Percentiles rank a stretch among this genome's conserved stretches.
Conservation (phyloP, 2,888 invertebrate genomes). For the Drosophila putrida region DNA sequence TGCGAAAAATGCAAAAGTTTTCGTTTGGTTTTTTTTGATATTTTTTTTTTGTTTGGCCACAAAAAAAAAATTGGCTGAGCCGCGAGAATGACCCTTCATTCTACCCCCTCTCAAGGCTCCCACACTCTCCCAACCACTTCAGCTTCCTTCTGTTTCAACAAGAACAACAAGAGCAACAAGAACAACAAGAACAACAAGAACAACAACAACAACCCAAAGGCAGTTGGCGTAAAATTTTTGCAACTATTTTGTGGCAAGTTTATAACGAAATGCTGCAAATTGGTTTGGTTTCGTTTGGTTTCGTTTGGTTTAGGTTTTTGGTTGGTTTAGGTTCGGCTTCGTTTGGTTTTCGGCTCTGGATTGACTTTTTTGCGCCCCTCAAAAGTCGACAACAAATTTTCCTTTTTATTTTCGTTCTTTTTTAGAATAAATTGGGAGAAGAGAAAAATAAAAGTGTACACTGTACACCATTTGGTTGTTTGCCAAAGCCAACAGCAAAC, state of each 20-base stretch:
- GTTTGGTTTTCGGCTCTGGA: constrained; percentile 1
- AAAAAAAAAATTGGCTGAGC: constrained; percentile 25
- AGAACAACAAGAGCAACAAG: background rate
- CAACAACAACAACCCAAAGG: constrained; percentile 33
- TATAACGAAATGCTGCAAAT: constrained; percentile 69
- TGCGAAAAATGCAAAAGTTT: constrained; percentile 52
- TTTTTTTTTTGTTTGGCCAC: constrained; percentile 1
- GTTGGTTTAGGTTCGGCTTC: constrained; percentile 1
- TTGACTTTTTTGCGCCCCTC: constrained; percentile 4
- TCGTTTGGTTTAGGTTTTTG: constrained; percentile 21
- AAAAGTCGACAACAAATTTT: constrained; percentile 5
- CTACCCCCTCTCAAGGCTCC: background rate
- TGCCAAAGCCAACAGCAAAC: constrained; percentile 18
- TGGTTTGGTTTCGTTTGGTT: constrained; percentile 59
- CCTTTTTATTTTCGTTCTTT: background rate
- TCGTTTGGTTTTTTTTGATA: constrained; percentile 17
- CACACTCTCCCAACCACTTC: background rate
- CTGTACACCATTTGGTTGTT: constrained; percentile 4
- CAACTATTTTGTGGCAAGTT: constrained; percentile 64
- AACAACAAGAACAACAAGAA: constrained; percentile 4
- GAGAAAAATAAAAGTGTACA: background rate
- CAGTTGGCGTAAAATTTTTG: constrained; percentile 36
- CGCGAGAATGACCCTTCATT: constrained; percentile 3
- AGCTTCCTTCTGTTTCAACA: constrained; percentile 1
- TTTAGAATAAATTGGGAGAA: constrained; percentile 10